Base-by-base conservation (phyloP, 2,113 vertebrate genomes). In the Spheniscus mendiculus region DNA sequence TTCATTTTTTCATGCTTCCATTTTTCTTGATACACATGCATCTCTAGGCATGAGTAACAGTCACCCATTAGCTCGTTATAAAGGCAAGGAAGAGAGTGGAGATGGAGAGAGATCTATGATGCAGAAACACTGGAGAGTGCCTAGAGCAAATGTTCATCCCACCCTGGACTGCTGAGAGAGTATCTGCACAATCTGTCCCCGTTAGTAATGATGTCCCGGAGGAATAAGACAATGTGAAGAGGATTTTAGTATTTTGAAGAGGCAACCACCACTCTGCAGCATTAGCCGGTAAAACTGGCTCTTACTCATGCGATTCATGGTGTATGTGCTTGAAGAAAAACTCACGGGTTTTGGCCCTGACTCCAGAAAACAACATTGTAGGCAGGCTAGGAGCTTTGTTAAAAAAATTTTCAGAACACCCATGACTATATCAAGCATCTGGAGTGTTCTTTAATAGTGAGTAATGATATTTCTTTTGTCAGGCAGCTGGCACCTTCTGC, bases 401-500 rank as follows among this genome's bases (percentile, higher is more conserved):
- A 78, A 94, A 97, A 95, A 82, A 80, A 87, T 1, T 25, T 81
- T 89, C 89, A 76, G 83, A 93, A 95, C 84, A 95, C 79, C 89
- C 89, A 95, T 96, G 91, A 97, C 84, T 97, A 83, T 67, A 93
- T 95, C 78, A 96, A 95, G 94, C 96, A 97, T 95, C 95, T 97
- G 95, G 95, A 97, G 84, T 90, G 91, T 96, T 94, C 94, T 96
- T 96, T 97, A 97, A 97, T 95, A 66, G 95, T 96, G 97, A 97
- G 71, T 96, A 97, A 97, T 97, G 91, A 94, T 91, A 97, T 97
- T 97, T 97, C 97, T 94, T 95, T 95, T 96, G 93, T 97, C 93
- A 96, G 95, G 89, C 97, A 97, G 96, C 96, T 97, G 95, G 97
- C 94, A 96, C 97, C 97, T 97, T 97, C 97, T 97, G 96, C 95